These are phyloP conservation scores for Aphelocoma californica DNA, from an alignment of 2,797 vertebrate species.

Conservation along the genomic window DNA sequence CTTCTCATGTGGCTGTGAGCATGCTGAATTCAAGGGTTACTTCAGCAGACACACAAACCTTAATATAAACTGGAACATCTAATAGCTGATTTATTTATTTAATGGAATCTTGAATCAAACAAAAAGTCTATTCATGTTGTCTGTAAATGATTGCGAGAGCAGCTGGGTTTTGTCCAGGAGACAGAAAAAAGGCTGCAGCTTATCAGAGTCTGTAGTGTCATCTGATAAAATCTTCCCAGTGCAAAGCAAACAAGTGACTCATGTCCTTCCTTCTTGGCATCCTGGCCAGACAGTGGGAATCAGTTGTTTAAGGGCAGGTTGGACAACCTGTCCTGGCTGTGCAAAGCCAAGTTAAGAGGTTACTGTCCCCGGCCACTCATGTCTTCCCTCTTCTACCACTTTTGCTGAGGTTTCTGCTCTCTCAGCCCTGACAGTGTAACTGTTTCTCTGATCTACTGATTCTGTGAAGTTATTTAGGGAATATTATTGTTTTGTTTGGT, in stretches of 20 bases:
- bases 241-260: constrained; percentile 61
- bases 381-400: background rate
- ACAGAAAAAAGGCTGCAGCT: constrained; percentile 47
- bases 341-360: background rate
- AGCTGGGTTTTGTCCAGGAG: constrained; percentile 62
- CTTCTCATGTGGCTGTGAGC: background rate
- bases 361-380: background rate
- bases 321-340: constrained; percentile 16
- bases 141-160: constrained; percentile 66
- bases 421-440: background rate
- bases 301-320: constrained; percentile 39
- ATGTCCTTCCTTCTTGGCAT: constrained; percentile 44
- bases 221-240: constrained; percentile 62
- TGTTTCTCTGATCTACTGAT: background rate
- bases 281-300: constrained; percentile 24
- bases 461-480: background rate
- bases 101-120: constrained; percentile 58
- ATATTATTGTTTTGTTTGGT: background rate
- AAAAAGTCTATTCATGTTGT: constrained; percentile 64
- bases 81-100: constrained; percentile 68
- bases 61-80: constrained; percentile 48
- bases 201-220: constrained; percentile 64
- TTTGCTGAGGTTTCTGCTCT: background rate
- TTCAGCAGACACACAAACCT: constrained; percentile 22
- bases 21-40: constrained; percentile 9